Percentiles rank a stretch among this genome's conserved stretches.
phyloP scores from a whole-genome alignment of 23 tunicate genomes.

The Halocynthia aurantium region DNA sequence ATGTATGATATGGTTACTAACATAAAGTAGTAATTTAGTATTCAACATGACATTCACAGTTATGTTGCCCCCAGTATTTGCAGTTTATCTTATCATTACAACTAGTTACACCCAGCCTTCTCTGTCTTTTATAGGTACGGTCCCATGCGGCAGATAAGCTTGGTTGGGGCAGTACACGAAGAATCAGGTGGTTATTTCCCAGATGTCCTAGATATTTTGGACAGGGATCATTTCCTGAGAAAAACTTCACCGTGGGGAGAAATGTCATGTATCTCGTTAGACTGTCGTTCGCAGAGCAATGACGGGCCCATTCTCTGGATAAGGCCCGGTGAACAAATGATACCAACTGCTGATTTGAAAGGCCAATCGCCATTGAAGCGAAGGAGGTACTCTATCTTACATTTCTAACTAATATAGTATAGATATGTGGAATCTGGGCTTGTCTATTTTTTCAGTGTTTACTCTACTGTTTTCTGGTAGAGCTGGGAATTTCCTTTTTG shows the following conservation, averaged over 20 bases:
- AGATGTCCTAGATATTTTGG: constrained; percentile 71
- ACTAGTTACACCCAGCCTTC: too few species aligned
- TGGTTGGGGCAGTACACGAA: constrained; percentile 84
- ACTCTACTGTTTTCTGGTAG: too few species aligned
- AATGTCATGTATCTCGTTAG: constrained; percentile 61
- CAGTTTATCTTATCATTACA: too few species aligned
- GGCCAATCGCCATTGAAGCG: constrained; percentile 13
- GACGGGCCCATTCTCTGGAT: constrained; percentile 98
- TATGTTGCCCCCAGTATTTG: neutral
- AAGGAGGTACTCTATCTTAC: neutral
- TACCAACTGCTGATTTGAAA: constrained; percentile 75
- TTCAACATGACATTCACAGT: neutral
- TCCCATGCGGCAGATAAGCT: constrained; percentile 87
- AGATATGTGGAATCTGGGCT: neutral
- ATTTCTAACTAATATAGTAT: neutral
- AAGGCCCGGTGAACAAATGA: constrained; percentile 96
- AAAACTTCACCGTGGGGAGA: constrained; percentile 93
- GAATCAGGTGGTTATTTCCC: constrained; percentile 88
- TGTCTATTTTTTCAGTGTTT: too few species aligned
- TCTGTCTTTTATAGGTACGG: constrained; percentile 43
- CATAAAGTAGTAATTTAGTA: neutral
- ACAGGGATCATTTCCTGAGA: constrained; percentile 67
- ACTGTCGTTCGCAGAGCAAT: constrained; percentile 56
- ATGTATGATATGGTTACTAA: neutral
- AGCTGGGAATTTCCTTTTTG: too few species aligned